A percentile compares a stretch with the other conserved stretches of the same genome.
Evolutionary conservation across 2,797 vertebrate genomes (phyloP).

Genomic region (Melanogrammus aeglefinus): DNA sequence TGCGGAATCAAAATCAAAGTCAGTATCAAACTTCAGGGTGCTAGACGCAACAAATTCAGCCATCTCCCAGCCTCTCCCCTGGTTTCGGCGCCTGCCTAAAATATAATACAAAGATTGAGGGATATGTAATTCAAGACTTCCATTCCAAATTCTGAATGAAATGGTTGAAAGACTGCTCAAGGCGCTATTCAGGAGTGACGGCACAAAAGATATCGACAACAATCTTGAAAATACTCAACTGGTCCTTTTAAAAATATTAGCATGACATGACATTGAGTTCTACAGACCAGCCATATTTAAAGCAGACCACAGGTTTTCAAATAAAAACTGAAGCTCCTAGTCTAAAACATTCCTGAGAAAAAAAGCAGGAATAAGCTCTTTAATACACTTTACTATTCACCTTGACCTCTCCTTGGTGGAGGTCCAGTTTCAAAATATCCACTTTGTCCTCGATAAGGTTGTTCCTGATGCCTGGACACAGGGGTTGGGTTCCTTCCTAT

Average conservation of each 20-base stretch:
- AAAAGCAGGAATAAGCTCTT: neutral
- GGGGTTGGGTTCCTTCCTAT: slow-evolving; percentile 35
- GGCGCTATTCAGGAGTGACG: neutral
- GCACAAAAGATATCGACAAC: neutral
- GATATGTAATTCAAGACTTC: slow-evolving; percentile 8
- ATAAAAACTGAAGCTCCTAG: neutral
- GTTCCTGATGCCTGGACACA: slow-evolving; percentile 50
- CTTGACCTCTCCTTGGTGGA: slow-evolving; percentile 82
- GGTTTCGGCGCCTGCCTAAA: slow-evolving; percentile 77
- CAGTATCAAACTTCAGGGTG: slow-evolving; percentile 90
- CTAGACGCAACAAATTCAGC: slow-evolving; percentile 73
- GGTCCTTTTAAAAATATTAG: neutral
- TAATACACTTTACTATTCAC: slow-evolving; percentile 59
- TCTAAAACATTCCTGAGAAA: neutral
- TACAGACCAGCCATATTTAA: neutral
- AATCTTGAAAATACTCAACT: neutral
- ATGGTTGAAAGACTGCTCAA: neutral
- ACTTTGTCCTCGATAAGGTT: slow-evolving; percentile 59
- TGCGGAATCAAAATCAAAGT: slow-evolving; percentile 97
- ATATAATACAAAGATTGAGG: neutral
- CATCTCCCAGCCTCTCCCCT: slow-evolving; percentile 83
- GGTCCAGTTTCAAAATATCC: slow-evolving; percentile 84
- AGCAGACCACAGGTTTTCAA: neutral
- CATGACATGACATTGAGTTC: neutral
- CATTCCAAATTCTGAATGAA: neutral